These are phyloP conservation scores for Xestia ashworthii DNA, from an alignment of 2,888 invertebrate genomes.

Conservation along the genomic window DNA sequence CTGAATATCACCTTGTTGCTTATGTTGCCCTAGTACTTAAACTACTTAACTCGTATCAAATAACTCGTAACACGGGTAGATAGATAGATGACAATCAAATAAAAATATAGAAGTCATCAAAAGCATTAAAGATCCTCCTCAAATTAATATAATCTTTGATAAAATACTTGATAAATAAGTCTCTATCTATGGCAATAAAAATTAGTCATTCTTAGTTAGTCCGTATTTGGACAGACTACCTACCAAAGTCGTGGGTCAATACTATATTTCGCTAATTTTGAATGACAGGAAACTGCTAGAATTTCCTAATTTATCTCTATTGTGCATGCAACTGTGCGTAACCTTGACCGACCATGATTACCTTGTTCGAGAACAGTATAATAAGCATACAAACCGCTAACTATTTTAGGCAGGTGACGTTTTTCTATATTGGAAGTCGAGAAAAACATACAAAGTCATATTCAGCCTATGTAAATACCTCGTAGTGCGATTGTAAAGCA, in stretches of 20 bases:
- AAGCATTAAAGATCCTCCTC: neutral
- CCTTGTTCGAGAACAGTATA: slow-evolving; percentile 53
- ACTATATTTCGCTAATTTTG: slow-evolving; percentile 29
- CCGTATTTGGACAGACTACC: neutral
- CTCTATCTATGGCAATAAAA: neutral
- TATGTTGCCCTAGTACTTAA: neutral
- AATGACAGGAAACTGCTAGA: slow-evolving; percentile 43
- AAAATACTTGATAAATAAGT: neutral
- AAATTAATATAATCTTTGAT: slow-evolving; percentile 22
- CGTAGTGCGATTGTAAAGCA: slow-evolving; percentile 76
- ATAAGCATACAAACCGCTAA: slow-evolving; percentile 27
- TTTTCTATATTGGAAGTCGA: slow-evolving; percentile 8
- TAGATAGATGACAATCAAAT: neutral
- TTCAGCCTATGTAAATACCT: slow-evolving; percentile 67
- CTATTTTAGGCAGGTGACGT: slow-evolving; percentile 38
- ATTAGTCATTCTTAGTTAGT: slow-evolving; percentile 4
- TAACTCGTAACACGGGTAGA: too few species aligned
- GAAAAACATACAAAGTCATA: slow-evolving; percentile 65
- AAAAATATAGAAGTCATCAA: slow-evolving; percentile 11
- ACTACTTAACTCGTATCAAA: neutral
- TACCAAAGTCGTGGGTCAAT: neutral
- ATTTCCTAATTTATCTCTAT: slow-evolving; percentile 52
- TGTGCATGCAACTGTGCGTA: slow-evolving; percentile 39
- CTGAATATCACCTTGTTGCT: slow-evolving; percentile 68
- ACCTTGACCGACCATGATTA: slow-evolving; percentile 50